Evolutionary conservation across 2,113 vertebrate genomes (phyloP).

Genomic region (Todiramphus chloris): DNA sequence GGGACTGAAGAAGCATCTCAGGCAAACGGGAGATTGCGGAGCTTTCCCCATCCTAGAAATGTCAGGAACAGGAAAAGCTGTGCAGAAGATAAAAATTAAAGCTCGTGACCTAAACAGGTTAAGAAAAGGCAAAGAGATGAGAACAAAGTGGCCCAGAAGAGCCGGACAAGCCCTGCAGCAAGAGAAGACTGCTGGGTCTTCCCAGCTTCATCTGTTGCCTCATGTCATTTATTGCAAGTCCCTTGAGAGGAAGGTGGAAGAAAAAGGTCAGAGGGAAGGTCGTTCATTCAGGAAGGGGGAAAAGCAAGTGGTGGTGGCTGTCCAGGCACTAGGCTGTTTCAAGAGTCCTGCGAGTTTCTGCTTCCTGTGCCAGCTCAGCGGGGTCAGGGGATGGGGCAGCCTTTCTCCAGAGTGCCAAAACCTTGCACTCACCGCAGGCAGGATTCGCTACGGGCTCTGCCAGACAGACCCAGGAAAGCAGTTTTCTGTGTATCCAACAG

Average conservation of each 20-base stretch:
- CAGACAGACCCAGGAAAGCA: not conserved
- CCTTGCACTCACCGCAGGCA: not conserved
- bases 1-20: not conserved
- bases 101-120: not conserved
- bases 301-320: not conserved
- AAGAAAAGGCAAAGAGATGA: not conserved
- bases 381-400: not conserved
- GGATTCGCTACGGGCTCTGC: fast-evolving
- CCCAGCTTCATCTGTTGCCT: not conserved
- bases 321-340: not conserved
- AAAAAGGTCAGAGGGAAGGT: not conserved
- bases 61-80: not conserved
- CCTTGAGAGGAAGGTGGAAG: not conserved
- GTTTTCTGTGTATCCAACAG: not conserved
- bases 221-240: not conserved
- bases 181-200: not conserved
- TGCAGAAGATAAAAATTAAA: not conserved
- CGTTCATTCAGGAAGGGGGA: not conserved
- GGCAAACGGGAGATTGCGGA: not conserved
- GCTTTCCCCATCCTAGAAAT: not conserved
- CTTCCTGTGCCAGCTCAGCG: not conserved
- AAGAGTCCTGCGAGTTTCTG: not conserved
- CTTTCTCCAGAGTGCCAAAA: not conserved
- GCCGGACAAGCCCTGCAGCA: not conserved
- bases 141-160: not conserved